Evolutionary conservation across 2,888 invertebrate species (phyloP).

Genomic region (Hirudinaria manillensis): DNA sequence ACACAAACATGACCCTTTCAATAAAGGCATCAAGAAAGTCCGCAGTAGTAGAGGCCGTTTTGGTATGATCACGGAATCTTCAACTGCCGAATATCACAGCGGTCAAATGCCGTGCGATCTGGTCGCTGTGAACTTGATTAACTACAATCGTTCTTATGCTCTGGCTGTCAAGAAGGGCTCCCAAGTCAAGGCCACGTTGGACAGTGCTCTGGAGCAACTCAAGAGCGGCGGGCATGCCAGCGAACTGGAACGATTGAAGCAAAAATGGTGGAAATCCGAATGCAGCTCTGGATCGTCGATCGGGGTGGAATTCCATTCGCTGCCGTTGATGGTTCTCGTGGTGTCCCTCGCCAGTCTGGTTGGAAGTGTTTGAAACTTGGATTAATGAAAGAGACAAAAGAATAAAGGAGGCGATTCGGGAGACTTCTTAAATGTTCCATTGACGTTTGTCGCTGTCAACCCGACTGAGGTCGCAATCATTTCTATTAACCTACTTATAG

Average conservation of each 20-base stretch:
- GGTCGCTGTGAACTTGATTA: slow-evolving; percentile 42
- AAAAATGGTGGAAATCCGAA: slow-evolving; percentile 42
- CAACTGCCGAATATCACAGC: slow-evolving; percentile 43
- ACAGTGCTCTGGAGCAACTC: slow-evolving; percentile 40
- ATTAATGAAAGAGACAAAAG: neutral
- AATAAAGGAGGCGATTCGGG: no score
- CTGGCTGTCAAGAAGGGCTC: slow-evolving; percentile 40
- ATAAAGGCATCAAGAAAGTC: no score
- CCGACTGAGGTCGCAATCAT: no score
- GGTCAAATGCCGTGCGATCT: slow-evolving; percentile 44
- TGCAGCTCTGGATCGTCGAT: slow-evolving; percentile 11
- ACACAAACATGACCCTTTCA: no score
- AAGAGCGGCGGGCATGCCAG: slow-evolving; percentile 39
- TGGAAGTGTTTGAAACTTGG: neutral
- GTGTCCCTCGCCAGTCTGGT: neutral
- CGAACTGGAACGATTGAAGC: slow-evolving; percentile 39
- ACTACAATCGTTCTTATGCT: slow-evolving; percentile 39
- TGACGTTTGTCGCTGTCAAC: no score
- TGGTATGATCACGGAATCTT: slow-evolving; percentile 45
- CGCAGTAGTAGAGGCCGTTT: neutral
- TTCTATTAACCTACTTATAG: no score
- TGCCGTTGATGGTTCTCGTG: neutral
- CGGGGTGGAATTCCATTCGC: neutral
- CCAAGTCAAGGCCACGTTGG: slow-evolving; percentile 35
- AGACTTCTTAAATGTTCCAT: no score